These are phyloP conservation scores for Epsilonema sp. DNA, from an alignment of 2,888 invertebrate genomes.

Conservation along the genomic window DNA sequence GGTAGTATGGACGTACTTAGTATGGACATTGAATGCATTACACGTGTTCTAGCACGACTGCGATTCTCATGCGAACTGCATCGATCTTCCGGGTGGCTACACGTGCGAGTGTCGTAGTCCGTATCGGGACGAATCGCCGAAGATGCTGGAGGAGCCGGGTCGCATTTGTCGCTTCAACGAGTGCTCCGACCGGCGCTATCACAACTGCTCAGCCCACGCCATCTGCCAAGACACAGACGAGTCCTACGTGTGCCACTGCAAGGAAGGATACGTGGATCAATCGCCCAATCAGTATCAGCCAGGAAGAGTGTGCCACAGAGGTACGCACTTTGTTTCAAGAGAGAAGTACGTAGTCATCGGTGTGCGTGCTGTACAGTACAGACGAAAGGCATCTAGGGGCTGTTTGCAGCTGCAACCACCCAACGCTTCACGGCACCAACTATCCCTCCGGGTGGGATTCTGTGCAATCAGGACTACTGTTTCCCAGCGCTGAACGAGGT, in stretches of 20 bases:
- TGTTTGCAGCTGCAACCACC: not conserved
- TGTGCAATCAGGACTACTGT: conserved; percentile 18
- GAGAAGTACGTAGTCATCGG: no score
- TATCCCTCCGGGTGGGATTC: conserved; percentile 12
- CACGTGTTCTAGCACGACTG: conserved; percentile 30
- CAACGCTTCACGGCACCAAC: conserved; percentile 1
- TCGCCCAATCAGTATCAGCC: conserved; percentile 18
- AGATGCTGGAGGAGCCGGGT: conserved; percentile 13
- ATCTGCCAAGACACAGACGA: conserved; percentile 21
- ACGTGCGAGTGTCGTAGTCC: conserved; percentile 2
- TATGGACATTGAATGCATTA: no score
- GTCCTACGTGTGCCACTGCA: conserved; percentile 20
- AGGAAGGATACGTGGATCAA: conserved; percentile 21
- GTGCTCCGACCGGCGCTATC: conserved; percentile 13
- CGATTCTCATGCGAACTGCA: conserved; percentile 21
- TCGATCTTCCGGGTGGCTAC: conserved; percentile 22
- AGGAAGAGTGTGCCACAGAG: conserved; percentile 17
- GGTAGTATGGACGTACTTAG: no score
- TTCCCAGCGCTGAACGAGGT: conserved; percentile 1
- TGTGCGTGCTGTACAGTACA: no score
- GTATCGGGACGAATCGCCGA: conserved; percentile 12
- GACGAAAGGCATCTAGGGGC: no score
- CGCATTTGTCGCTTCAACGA: conserved; percentile 23
- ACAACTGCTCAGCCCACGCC: conserved; percentile 21
- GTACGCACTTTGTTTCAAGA: no score